These are phyloP conservation scores for Tiliacea citrago DNA, from an alignment of 2,888 invertebrate species.

Conservation along the genomic window DNA sequence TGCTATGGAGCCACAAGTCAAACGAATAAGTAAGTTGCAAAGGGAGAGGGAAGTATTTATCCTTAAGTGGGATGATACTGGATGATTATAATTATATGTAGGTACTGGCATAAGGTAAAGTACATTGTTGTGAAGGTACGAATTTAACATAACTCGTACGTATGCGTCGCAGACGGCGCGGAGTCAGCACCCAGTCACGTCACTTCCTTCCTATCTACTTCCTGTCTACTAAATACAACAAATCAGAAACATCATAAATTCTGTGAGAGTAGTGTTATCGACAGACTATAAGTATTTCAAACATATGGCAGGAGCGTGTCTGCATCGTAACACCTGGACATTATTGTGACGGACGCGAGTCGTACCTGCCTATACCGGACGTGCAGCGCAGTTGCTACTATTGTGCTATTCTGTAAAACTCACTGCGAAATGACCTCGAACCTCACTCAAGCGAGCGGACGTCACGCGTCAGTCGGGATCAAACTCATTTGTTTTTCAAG, in stretches of 20 bases:
- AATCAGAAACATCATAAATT: constrained; percentile 16
- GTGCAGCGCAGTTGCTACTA: background rate
- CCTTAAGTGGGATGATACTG: too few relatives aligned
- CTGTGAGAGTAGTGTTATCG: too few relatives aligned
- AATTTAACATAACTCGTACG: too few relatives aligned
- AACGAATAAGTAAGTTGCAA: background rate
- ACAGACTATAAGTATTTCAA: too few relatives aligned
- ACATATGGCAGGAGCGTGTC: too few relatives aligned
- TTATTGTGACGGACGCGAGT: constrained; percentile 21
- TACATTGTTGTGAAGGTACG: background rate
- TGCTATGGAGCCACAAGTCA: background rate
- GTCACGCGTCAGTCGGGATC: too few relatives aligned
- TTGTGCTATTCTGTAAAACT: background rate
- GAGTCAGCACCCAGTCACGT: too few relatives aligned
- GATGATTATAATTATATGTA: background rate
- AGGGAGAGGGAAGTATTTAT: too few relatives aligned
- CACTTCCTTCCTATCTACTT: too few relatives aligned
- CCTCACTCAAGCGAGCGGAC: background rate
- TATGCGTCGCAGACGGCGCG: too few relatives aligned
- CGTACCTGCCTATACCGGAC: constrained; percentile 2
- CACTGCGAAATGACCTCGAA: background rate
- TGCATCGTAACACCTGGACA: constrained; percentile 24
- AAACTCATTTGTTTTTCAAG: background rate
- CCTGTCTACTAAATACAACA: background rate
- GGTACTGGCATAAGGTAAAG: background rate